phyloP scores from a whole-genome alignment of 2,797 vertebrate genomes.

The Helarctos malayanus region DNA sequence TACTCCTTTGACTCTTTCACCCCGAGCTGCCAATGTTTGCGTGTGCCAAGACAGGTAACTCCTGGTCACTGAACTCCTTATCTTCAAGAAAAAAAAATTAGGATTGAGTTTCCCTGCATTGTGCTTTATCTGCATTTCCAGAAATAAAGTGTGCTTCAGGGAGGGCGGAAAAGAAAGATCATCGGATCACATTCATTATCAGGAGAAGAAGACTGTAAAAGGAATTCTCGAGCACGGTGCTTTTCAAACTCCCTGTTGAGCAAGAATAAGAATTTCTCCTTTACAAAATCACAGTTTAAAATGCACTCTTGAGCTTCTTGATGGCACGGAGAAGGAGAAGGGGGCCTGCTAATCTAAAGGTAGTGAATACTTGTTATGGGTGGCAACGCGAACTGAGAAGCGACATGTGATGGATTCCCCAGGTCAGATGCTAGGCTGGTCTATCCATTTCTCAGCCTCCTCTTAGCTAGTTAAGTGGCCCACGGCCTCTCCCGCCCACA shows the following conservation, averaged over 20 bases:
- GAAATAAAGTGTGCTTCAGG: conserved; percentile 63
- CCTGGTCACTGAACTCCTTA: conserved; percentile 4
- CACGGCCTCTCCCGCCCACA: neutral
- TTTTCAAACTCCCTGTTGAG: conserved; percentile 47
- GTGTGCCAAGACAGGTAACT: neutral
- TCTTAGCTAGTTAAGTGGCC: neutral
- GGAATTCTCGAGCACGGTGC: conserved; percentile 25
- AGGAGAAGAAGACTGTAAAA: conserved; percentile 40
- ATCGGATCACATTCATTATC: conserved; percentile 38
- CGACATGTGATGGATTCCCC: neutral
- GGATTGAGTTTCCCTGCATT: conserved; percentile 16
- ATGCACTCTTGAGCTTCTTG: neutral
- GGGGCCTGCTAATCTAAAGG: neutral
- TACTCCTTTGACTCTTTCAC: conserved; percentile 2
- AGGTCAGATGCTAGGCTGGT: neutral
- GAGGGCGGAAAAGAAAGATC: neutral
- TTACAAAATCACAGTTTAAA: neutral
- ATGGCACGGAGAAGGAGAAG: neutral
- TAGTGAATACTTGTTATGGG: neutral
- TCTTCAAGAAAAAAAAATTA: neutral
- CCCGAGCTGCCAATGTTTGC: neutral
- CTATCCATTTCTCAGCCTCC: neutral
- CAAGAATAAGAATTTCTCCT: conserved; percentile 3
- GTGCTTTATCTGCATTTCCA: conserved; percentile 67
- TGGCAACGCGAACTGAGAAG: neutral